phyloP scores from a whole-genome alignment of 2,113 vertebrate genomes.

The Agelaius phoeniceus region DNA sequence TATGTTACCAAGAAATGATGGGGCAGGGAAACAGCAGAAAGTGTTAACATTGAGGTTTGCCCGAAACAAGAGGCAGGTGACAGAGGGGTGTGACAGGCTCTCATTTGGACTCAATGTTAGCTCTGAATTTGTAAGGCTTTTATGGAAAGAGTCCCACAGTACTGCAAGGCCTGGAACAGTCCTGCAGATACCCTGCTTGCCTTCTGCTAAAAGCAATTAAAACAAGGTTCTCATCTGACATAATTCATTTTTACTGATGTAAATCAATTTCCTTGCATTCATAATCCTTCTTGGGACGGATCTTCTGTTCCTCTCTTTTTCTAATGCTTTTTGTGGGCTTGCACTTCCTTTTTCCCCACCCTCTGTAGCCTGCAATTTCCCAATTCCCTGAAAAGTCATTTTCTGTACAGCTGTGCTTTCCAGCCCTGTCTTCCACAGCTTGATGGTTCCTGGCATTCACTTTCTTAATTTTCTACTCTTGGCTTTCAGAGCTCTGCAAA shows the following conservation, averaged over 20 bases:
- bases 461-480: not conserved
- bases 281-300: not conserved
- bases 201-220: not conserved
- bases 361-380: not conserved
- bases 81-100: not conserved
- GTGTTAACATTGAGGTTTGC: not conserved
- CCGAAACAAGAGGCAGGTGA: not conserved
- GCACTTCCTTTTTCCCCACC: fast-evolving
- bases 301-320: not conserved
- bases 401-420: not conserved
- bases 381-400: not conserved
- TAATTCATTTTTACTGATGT: not conserved
- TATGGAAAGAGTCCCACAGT: not conserved
- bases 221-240: not conserved
- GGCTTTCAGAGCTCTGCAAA: not conserved
- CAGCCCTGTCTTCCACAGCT: not conserved
- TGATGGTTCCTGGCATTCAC: not conserved
- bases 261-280: not conserved
- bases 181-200: not conserved
- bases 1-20: not conserved
- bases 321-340: not conserved
- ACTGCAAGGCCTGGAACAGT: not conserved
- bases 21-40: not conserved
- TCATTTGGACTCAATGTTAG: not conserved
- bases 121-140: not conserved